A percentile compares a stretch with the other conserved stretches of the same genome.
Evolutionary conservation across 2,797 vertebrate genomes (phyloP).

Genomic region (Borostomias antarcticus): DNA sequence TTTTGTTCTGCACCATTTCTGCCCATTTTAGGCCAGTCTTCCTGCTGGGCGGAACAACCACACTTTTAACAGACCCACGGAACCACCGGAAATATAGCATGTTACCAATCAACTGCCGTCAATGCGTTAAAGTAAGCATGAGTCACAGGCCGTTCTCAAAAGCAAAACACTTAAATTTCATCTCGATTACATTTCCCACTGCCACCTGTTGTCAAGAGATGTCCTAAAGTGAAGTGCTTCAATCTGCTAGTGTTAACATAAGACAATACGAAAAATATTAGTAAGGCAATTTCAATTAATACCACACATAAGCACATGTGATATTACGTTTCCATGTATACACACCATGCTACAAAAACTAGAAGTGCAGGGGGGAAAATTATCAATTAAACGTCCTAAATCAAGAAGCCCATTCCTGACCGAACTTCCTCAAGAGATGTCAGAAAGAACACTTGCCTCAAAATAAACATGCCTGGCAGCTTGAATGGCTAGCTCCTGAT

Average conservation of each 20-base stretch:
- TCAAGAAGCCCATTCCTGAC: constrained; percentile 53
- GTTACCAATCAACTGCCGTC: constrained; percentile 70
- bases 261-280: constrained; percentile 35
- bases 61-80: constrained; percentile 80
- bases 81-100: constrained; percentile 75
- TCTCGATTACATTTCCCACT: constrained; percentile 53
- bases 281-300: constrained; percentile 56
- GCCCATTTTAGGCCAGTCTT: constrained; percentile 82
- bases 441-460: constrained; percentile 49
- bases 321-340: constrained; percentile 51
- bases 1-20: constrained; percentile 80
- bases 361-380: constrained; percentile 59
- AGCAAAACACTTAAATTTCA: constrained; percentile 57
- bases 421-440: constrained; percentile 44
- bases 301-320: constrained; percentile 59
- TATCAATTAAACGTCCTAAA: constrained; percentile 38
- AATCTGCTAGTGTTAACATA: constrained; percentile 46
- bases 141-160: constrained; percentile 67
- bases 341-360: constrained; percentile 53
- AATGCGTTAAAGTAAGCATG: constrained; percentile 71
- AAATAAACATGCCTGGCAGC: constrained; percentile 48
- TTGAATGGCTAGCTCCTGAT: constrained; percentile 47
- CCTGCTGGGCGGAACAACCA: constrained; percentile 82
- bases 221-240: constrained; percentile 49
- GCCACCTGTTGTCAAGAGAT: constrained; percentile 68